These are phyloP conservation scores for Sclerodermus sp. DNA, from an alignment of 2,888 invertebrate genomes.

Conservation along the genomic window DNA sequence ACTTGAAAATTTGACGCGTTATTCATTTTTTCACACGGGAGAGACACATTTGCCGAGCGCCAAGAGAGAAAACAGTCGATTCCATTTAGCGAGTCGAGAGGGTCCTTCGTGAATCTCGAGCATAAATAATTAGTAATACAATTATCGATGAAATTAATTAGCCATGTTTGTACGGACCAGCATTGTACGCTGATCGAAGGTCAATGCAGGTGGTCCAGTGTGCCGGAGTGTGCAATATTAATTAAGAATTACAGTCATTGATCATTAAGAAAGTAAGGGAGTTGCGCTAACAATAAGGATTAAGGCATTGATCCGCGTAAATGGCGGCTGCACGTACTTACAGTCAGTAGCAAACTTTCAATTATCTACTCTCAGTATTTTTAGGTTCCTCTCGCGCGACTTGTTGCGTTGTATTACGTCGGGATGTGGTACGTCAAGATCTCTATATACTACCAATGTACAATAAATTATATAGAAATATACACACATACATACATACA, in stretches of 20 bases:
- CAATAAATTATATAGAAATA: neutral
- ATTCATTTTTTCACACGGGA: no score
- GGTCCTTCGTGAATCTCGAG: no score
- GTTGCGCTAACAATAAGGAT: neutral
- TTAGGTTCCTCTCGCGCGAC: constrained; percentile 2
- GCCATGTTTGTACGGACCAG: no score
- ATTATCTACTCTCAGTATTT: constrained; percentile 1
- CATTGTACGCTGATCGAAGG: no score
- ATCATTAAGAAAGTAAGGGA: neutral
- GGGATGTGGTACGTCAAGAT: neutral
- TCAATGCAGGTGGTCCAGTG: constrained; percentile 27
- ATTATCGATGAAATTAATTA: no score
- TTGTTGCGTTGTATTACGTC: constrained; percentile 1
- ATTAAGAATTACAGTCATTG: constrained; percentile 30
- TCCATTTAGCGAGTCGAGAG: no score
- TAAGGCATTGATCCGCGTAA: neutral
- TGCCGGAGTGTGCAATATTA: constrained; percentile 58
- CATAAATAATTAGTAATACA: no score
- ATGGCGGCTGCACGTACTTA: neutral
- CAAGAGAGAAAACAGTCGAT: no score
- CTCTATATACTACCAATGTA: neutral
- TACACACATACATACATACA: neutral
- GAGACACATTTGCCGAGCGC: no score
- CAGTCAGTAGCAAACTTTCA: neutral
- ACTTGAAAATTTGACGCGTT: no score